phyloP scores from a whole-genome alignment of 2,797 vertebrate species.

The Ceryle rudis region DNA sequence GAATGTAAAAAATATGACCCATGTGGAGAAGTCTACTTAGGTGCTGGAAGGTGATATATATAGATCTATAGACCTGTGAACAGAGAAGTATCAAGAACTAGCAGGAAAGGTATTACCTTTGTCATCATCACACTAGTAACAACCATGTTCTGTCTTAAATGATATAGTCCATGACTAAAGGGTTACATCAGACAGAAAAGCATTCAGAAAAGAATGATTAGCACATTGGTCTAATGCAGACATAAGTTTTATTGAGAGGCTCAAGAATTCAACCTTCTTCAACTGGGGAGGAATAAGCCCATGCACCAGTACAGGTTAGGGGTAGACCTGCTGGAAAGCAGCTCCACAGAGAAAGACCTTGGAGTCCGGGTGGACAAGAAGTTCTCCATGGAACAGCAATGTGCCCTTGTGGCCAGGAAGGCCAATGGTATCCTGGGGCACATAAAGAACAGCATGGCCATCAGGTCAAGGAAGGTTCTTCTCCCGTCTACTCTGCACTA shows the following conservation, averaged over 20 bases:
- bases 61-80: background rate
- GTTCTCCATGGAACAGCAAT: too few species aligned
- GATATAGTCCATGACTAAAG: background rate
- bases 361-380: too few species aligned
- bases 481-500: too few species aligned
- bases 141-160: background rate
- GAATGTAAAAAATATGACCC: background rate
- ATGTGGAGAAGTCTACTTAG: background rate
- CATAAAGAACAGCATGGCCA: too few species aligned
- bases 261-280: background rate
- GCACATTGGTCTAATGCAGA: background rate
- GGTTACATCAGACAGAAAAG: background rate
- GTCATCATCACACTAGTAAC: background rate
- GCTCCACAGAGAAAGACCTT: too few species aligned
- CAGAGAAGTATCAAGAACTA: background rate
- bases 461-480: too few species aligned
- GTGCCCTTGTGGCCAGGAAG: too few species aligned
- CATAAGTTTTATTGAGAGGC: background rate
- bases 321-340: too few species aligned
- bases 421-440: too few species aligned
- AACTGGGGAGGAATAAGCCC: too few species aligned
- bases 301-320: too few species aligned
- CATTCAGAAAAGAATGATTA: background rate
- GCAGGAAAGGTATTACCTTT: background rate
- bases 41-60: background rate